A percentile compares a stretch with the other conserved stretches of the same genome.
Conservation (phyloP, 30 jellyfish, hydroid and myxozoan species). For the Mastigias papua region DNA sequence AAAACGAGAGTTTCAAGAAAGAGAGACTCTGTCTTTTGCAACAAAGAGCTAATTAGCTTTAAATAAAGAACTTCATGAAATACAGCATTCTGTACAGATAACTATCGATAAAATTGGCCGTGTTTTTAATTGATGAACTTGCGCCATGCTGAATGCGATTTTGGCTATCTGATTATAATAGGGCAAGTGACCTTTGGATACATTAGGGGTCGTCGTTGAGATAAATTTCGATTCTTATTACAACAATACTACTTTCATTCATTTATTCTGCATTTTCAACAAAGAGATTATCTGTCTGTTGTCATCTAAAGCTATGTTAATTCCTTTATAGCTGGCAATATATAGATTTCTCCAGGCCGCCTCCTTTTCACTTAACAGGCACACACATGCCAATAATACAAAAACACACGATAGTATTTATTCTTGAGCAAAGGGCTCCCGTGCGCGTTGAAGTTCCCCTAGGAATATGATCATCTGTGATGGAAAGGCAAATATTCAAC, state of each 20-base stretch:
- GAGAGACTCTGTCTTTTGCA: neutral
- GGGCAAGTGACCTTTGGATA: neutral
- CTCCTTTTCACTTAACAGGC: too few species aligned
- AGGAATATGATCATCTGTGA: too few species aligned
- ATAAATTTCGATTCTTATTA: neutral
- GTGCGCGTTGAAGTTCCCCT: too few species aligned
- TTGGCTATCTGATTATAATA: neutral
- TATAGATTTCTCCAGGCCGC: too few species aligned
- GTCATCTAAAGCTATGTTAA: too few species aligned
- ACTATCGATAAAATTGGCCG: neutral
- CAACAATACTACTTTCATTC: neutral
- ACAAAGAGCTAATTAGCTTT: constrained; percentile 5
- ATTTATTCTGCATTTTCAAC: neutral
- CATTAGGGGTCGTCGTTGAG: neutral
- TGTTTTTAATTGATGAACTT: neutral
- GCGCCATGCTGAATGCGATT: neutral
- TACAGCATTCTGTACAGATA: neutral
- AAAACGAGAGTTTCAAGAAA: neutral
- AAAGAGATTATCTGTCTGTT: neutral
- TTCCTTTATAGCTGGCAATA: too few species aligned
- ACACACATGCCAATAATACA: too few species aligned
- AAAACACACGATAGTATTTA: too few species aligned
- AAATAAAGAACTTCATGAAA: too few species aligned
- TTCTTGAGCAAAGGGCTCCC: too few species aligned
- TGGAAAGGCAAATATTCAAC: too few species aligned